Evolutionary conservation across 1,140 invertebrate genomes (phyloP).

Genomic region (Nasonia vitripennis): DNA sequence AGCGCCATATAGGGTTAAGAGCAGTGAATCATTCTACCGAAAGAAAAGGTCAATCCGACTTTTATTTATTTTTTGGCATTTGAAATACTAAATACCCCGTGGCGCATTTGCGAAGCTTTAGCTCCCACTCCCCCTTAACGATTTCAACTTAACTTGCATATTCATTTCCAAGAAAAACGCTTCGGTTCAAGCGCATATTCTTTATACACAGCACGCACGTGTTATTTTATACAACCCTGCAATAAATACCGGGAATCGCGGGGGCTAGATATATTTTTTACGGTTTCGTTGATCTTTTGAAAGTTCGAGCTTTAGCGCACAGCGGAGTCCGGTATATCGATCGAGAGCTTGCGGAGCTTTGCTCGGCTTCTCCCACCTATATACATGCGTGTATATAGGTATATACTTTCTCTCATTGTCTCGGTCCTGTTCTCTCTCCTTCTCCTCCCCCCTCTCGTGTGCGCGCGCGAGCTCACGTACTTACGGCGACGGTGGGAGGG

Average conservation of each 20-base stretch:
- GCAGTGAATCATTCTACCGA: too few species aligned
- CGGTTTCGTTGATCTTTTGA: neutral
- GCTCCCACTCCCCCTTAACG: too few species aligned
- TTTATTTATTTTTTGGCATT: too few species aligned
- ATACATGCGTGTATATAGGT: neutral
- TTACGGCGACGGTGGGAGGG: neutral
- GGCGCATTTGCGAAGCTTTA: too few species aligned
- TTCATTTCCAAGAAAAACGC: too few species aligned
- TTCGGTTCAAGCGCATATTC: too few species aligned
- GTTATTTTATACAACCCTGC: neutral
- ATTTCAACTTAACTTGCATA: too few species aligned
- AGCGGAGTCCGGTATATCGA: neutral
- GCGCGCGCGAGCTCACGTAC: neutral
- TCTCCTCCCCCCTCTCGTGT: too few species aligned
- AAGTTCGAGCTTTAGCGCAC: neutral
- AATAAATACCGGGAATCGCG: neutral
- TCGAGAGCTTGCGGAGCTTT: neutral
- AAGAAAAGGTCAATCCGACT: too few species aligned
- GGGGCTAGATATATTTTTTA: neutral
- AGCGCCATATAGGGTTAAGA: too few species aligned
- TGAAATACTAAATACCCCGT: too few species aligned
- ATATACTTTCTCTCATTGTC: slow-evolving; percentile 12
- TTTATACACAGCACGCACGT: neutral
- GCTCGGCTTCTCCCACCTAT: neutral
- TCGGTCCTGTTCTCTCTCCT: neutral